Conservation (phyloP, 2,888 invertebrate species). For the Microdon myrmicae region DNA sequence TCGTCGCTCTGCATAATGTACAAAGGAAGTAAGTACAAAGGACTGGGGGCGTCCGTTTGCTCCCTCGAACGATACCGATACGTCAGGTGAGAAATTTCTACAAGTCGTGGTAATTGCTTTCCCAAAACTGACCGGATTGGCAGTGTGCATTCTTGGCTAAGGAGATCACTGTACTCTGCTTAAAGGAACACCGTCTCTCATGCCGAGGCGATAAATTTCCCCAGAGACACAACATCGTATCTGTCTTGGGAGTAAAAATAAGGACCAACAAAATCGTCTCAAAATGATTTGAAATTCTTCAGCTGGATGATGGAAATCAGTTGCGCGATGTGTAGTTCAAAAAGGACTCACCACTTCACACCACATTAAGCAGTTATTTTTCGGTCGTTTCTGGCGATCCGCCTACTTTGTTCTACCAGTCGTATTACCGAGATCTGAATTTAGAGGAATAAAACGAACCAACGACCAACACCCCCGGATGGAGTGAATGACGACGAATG, state of each 20-base stretch:
- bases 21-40: not conserved
- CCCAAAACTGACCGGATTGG: slow-evolving; percentile 28
- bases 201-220: slow-evolving; percentile 47
- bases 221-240: slow-evolving; percentile 48
- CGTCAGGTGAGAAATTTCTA: no score
- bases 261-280: slow-evolving; percentile 10
- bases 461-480: slow-evolving; percentile 19
- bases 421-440: slow-evolving; percentile 28
- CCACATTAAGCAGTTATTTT: slow-evolving; percentile 40
- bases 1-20: no score
- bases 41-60: not conserved
- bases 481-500: slow-evolving; percentile 34
- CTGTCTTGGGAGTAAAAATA: slow-evolving; percentile 43
- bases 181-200: slow-evolving; percentile 41
- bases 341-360: slow-evolving; percentile 46
- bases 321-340: slow-evolving; percentile 42
- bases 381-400: slow-evolving; percentile 33
- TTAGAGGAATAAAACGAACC: slow-evolving; percentile 34
- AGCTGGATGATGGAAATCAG: slow-evolving; percentile 49
- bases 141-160: slow-evolving; percentile 35
- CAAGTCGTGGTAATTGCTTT: slow-evolving; percentile 39
- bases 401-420: slow-evolving; percentile 27
- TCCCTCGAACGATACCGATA: slow-evolving; percentile 26
- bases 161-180: slow-evolving; percentile 35
- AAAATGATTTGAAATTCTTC: slow-evolving; percentile 30